Percentiles rank a stretch among this genome's conserved stretches.
These are phyloP conservation scores for Hylaea fasciaria DNA, from an alignment of 2,888 invertebrate species.

Conservation along the genomic window DNA sequence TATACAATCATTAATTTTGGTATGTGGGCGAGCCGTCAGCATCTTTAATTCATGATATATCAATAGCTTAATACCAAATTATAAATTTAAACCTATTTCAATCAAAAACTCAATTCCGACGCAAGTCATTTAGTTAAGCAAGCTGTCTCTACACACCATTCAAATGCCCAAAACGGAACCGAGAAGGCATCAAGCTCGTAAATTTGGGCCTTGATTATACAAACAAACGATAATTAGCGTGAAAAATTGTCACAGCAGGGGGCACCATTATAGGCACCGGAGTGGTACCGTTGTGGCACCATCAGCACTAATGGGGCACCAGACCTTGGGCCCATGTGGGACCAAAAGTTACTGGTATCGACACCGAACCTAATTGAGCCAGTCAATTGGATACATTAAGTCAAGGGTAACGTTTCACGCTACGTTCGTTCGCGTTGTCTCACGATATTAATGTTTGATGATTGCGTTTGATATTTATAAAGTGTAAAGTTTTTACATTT, in stretches of 20 bases:
- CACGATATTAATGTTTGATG: conserved; percentile 14
- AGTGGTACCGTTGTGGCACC: conserved; percentile 16
- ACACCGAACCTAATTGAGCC: conserved; percentile 59
- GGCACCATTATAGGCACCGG: conserved; percentile 36
- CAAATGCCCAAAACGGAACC: conserved; percentile 9
- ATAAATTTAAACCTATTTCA: too few species aligned
- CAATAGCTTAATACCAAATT: too few species aligned
- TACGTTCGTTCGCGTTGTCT: conserved; percentile 40
- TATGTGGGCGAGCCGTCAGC: too few species aligned
- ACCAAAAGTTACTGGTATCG: conserved; percentile 40
- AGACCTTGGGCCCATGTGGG: conserved; percentile 31
- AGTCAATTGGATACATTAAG: conserved; percentile 56
- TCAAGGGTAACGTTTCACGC: conserved; percentile 49
- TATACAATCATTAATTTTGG: too few species aligned
- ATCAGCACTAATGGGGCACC: conserved; percentile 20
- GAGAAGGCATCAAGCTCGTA: conserved; percentile 34
- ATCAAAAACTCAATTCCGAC: too few species aligned
- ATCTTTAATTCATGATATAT: too few species aligned
- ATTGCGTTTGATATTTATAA: too few species aligned
- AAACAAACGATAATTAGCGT: conserved; percentile 58
- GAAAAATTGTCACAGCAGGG: conserved; percentile 52
- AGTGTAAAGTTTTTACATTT: too few species aligned
- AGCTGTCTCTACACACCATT: not conserved
- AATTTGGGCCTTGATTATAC: conserved; percentile 38
- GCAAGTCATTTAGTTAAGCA: too few species aligned